phyloP scores from a whole-genome alignment of 2,797 vertebrate species.

The Lepus townsendii region DNA sequence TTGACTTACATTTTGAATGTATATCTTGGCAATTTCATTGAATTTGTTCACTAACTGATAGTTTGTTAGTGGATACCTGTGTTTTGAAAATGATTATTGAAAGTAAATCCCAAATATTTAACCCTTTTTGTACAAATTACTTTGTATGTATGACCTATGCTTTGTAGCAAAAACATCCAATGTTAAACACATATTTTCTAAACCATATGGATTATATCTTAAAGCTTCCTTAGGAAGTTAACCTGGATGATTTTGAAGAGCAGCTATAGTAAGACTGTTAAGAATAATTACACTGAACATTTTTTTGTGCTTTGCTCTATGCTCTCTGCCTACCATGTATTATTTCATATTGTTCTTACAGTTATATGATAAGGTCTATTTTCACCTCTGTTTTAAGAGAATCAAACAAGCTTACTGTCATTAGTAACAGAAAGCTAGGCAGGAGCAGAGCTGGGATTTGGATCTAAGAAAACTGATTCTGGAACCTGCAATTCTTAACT shows the following conservation, averaged over 20 bases:
- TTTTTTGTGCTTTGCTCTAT: constrained; percentile 25
- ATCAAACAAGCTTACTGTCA: background rate
- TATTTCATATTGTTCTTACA: constrained; percentile 29
- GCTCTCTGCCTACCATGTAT: background rate
- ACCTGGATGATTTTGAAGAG: background rate
- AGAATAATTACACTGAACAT: background rate
- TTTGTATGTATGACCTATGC: background rate
- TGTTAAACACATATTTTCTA: constrained; percentile 44
- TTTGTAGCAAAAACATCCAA: background rate
- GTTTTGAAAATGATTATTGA: constrained; percentile 47
- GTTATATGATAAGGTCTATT: background rate
- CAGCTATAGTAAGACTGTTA: background rate
- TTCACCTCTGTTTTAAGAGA: background rate
- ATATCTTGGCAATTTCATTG: background rate
- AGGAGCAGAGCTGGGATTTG: background rate
- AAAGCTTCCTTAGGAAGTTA: constrained; percentile 25
- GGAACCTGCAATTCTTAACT: background rate
- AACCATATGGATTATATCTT: background rate
- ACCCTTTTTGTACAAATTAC: constrained; percentile 7
- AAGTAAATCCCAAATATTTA: background rate
- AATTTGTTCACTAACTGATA: background rate
- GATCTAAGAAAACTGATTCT: constrained; percentile 18
- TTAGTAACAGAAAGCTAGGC: background rate
- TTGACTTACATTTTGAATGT: background rate
- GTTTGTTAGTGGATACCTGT: background rate